Evolutionary conservation across 2,888 invertebrate species (phyloP).

Genomic region (Doris montereyensis): DNA sequence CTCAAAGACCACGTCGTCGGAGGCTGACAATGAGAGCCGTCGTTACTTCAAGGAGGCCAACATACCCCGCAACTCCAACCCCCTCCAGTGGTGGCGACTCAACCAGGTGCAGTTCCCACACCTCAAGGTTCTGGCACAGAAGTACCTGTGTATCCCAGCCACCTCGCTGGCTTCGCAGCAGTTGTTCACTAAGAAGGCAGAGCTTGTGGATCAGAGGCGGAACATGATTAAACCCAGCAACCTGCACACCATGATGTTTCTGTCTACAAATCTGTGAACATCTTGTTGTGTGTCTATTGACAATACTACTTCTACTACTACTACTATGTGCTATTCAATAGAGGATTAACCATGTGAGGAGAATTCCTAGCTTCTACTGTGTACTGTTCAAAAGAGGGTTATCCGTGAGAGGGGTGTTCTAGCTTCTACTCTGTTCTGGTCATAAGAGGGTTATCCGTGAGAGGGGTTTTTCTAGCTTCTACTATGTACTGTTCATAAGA

Average conservation of each 20-base stretch:
- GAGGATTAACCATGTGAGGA: no score
- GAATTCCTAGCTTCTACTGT: no score
- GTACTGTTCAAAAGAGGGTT: no score
- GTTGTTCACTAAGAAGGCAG: conserved; percentile 37
- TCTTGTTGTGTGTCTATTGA: no score
- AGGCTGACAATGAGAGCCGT: conserved; percentile 34
- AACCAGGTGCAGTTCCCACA: conserved; percentile 39
- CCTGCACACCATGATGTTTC: conserved; percentile 37
- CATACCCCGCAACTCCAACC: conserved; percentile 32
- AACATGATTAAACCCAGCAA: conserved; percentile 28
- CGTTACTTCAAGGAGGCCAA: conserved; percentile 39
- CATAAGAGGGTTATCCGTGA: no score
- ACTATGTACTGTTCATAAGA: no score
- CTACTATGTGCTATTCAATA: no score
- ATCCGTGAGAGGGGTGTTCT: no score
- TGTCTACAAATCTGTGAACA: conserved; percentile 39
- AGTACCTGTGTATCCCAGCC: conserved; percentile 41
- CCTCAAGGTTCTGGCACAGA: conserved; percentile 35
- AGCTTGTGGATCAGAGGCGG: conserved; percentile 18
- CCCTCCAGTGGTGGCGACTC: conserved; percentile 39
- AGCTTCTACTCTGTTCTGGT: no score
- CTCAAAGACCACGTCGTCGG: conserved; percentile 31
- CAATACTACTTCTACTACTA: no score
- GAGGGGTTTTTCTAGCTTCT: no score
- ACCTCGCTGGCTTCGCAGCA: conserved; percentile 28